Percentiles rank a stretch among this genome's conserved stretches.
Conservation (phyloP, 2,113 vertebrate genomes). For the Lipophrys pholis region DNA sequence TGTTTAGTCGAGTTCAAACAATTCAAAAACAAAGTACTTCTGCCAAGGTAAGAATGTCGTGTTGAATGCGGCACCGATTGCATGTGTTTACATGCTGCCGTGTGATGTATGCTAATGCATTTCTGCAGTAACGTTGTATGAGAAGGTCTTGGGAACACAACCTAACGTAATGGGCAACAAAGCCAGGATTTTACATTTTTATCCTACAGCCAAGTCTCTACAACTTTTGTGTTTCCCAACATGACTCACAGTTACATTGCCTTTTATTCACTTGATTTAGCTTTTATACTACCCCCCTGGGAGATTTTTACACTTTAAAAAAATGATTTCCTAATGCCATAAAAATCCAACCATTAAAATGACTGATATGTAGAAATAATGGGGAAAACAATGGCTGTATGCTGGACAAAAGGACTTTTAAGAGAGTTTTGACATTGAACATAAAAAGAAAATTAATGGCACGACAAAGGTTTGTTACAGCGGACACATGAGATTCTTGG, state of each 20-base stretch:
- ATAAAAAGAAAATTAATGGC: background rate
- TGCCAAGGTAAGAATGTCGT: background rate
- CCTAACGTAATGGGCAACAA: background rate
- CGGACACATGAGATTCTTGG: background rate
- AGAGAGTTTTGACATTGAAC: background rate
- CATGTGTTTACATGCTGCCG: constrained; percentile 12
- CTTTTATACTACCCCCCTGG: background rate
- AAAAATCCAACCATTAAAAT: background rate
- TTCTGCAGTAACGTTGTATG: background rate
- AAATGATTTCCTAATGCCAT: background rate
- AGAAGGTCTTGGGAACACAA: background rate
- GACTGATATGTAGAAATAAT: background rate
- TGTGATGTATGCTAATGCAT: constrained; percentile 2
- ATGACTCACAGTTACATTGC: no score
- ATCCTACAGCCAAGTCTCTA: background rate
- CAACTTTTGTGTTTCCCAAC: background rate
- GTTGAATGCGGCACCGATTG: background rate
- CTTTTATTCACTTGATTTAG: background rate
- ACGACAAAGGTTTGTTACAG: background rate
- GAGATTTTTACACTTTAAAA: background rate
- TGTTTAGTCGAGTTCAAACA: constrained; percentile 18
- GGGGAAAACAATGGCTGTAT: background rate
- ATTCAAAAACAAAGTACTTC: constrained; percentile 16
- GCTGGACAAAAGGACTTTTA: background rate
- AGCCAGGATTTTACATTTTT: background rate